Evolutionary conservation across 2,888 invertebrate genomes (phyloP).

Genomic region (Cyrtodaria siliqua): DNA sequence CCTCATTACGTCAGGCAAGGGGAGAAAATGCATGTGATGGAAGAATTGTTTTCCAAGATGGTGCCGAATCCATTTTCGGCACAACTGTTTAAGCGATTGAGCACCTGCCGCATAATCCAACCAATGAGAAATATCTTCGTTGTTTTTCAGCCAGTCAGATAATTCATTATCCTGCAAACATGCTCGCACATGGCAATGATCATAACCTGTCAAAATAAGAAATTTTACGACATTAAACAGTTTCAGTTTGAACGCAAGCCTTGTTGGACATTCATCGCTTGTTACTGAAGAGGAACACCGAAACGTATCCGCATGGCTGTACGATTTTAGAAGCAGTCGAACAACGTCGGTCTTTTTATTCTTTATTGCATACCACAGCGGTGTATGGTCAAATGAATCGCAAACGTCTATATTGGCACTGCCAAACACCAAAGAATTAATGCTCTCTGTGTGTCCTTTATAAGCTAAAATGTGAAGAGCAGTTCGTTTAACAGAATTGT

Average conservation of each 20-base stretch:
- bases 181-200: slow-evolving; percentile 70
- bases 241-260: slow-evolving; percentile 72
- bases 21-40: slow-evolving; percentile 70
- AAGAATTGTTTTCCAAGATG: slow-evolving; percentile 74
- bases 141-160: slow-evolving; percentile 53
- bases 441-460: slow-evolving; percentile 81
- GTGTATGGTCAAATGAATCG: slow-evolving; percentile 74
- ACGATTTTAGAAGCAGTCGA: slow-evolving; percentile 77
- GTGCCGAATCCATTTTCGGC: slow-evolving; percentile 80
- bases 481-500: slow-evolving; percentile 70
- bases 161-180: slow-evolving; percentile 63
- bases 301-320: slow-evolving; percentile 78
- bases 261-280: slow-evolving; percentile 70
- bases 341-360: slow-evolving; percentile 76
- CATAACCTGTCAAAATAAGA: slow-evolving; percentile 81
- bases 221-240: slow-evolving; percentile 76
- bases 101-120: slow-evolving; percentile 74
- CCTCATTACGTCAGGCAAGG: slow-evolving; percentile 76
- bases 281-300: slow-evolving; percentile 67
- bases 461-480: slow-evolving; percentile 82
- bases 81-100: slow-evolving; percentile 78
- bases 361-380: slow-evolving; percentile 82
- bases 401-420: slow-evolving; percentile 78
- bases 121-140: slow-evolving; percentile 75
- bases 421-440: slow-evolving; percentile 73